Percentiles rank a stretch among this genome's conserved stretches.
phyloP scores from a whole-genome alignment of 2,113 vertebrate species.

The Pachyramphus minor region DNA sequence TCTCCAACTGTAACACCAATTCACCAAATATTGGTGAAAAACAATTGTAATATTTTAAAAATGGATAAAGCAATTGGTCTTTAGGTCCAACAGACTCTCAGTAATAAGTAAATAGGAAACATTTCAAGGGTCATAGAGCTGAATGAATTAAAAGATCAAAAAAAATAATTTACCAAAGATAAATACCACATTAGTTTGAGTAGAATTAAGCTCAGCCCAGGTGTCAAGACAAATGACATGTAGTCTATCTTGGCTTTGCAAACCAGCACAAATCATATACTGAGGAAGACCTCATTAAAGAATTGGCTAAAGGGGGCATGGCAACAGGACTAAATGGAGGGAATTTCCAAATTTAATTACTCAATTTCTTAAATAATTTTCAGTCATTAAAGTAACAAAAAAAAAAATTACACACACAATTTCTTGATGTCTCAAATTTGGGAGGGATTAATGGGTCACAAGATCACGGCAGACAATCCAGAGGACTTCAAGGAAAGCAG shows the following conservation, averaged over 20 bases:
- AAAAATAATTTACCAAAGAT: neutral
- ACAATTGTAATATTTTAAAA: neutral
- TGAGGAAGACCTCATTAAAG: neutral
- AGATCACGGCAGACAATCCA: neutral
- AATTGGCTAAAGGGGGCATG: neutral
- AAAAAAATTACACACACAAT: accelerated
- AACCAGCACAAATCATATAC: neutral
- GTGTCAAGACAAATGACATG: neutral
- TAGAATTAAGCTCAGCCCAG: neutral
- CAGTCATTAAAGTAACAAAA: neutral
- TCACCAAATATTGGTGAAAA: neutral
- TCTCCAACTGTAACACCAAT: neutral
- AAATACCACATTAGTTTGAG: neutral
- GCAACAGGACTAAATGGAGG: neutral
- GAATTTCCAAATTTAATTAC: neutral
- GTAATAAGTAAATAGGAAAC: neutral
- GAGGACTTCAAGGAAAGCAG: neutral
- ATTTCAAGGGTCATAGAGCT: neutral
- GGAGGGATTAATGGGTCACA: neutral
- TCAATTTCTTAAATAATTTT: neutral
- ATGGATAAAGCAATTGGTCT: neutral
- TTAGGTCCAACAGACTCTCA: neutral
- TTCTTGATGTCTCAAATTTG: neutral
- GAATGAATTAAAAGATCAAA: neutral
- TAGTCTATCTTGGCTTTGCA: neutral